Evolutionary conservation across 1,140 invertebrate genomes (phyloP).

Genomic region (Euura lappo): DNA sequence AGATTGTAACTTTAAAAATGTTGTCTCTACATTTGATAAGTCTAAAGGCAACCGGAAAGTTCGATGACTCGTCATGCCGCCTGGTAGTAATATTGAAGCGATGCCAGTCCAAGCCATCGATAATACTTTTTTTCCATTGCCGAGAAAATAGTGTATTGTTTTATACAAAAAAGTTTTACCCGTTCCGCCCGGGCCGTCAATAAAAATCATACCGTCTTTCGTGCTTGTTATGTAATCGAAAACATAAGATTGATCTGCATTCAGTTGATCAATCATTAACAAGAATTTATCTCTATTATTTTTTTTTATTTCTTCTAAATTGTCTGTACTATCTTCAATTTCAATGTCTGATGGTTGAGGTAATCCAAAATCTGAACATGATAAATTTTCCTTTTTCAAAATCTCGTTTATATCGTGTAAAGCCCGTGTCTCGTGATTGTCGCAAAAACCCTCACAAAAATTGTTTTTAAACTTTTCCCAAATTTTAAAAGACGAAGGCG

Average conservation of each 20-base stretch:
- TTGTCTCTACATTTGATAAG: slow-evolving; percentile 13
- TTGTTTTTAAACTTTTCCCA: slow-evolving; percentile 19
- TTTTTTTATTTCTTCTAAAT: neutral
- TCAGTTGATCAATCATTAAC: too few species aligned
- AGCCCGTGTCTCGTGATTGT: slow-evolving; percentile 17
- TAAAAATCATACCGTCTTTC: too few species aligned
- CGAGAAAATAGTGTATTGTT: slow-evolving; percentile 16
- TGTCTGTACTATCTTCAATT: too few species aligned
- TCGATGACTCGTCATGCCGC: too few species aligned
- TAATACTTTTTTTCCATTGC: slow-evolving; percentile 12
- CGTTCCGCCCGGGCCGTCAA: too few species aligned
- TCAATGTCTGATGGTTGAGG: too few species aligned
- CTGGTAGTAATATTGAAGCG: too few species aligned
- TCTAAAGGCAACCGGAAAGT: slow-evolving; percentile 12
- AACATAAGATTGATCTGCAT: slow-evolving; percentile 11
- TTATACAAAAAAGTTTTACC: too few species aligned
- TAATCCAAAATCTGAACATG: too few species aligned
- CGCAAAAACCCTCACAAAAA: slow-evolving; percentile 16
- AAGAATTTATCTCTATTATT: neutral
- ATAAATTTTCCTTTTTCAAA: too few species aligned
- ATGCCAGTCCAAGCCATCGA: slow-evolving; percentile 14
- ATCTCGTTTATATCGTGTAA: neutral
- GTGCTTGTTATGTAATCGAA: slow-evolving; percentile 9
- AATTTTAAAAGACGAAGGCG: neutral
- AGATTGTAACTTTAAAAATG: too few species aligned